Evolutionary conservation across 2,888 invertebrate species (phyloP), one percentile per base, ranked within the genome.

Genomic region (Hyles lineata): DNA sequence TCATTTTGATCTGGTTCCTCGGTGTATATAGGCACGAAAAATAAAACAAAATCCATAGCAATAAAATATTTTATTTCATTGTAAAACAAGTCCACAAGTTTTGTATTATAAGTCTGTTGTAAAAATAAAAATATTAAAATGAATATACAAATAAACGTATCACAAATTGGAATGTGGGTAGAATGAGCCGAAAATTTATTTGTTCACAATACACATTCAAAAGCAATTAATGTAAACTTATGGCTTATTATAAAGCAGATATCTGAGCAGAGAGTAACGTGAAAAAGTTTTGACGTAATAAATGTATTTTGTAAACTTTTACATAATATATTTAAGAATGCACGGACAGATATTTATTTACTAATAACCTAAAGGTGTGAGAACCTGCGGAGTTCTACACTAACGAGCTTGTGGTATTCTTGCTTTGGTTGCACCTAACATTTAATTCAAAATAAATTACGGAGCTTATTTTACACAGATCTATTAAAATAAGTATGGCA

Each of bases 11-110:
- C 11, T 70, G 11, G 21, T 15, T 21, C 11, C 58, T 35, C 3
- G 58, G 15, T 62, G 70, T 32, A 69, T 21, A 52, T 25, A 43
- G 43, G 15, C 61, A 73, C 19, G 50, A 15, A 4, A 70, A 81
- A 78, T 77, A 77, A 85, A 80, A 81, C 77, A 77, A 75, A 21
- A 17, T 74, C 80, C 87, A 15, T 88, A 88, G 92, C 92, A 91
- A 91, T 93, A 92, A 92, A 91, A 92, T 92, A 92, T 87, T 92
- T 91, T 90, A 90, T 90, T 92, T 89, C 83, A 88, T 85, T 90
- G 88, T 83, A 89, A 92, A 91, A 92, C 89, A 89, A 86, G 23
- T 88, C 87, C 85, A 81, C 85, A 86, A 83, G 83, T 88, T 89
- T 84, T 87, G 85, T 89, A 89, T 85, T 84, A 85, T 81, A 81